Evolutionary conservation across 2,888 invertebrate genomes (phyloP).

Genomic region (Synanthedon formicaeformis): DNA sequence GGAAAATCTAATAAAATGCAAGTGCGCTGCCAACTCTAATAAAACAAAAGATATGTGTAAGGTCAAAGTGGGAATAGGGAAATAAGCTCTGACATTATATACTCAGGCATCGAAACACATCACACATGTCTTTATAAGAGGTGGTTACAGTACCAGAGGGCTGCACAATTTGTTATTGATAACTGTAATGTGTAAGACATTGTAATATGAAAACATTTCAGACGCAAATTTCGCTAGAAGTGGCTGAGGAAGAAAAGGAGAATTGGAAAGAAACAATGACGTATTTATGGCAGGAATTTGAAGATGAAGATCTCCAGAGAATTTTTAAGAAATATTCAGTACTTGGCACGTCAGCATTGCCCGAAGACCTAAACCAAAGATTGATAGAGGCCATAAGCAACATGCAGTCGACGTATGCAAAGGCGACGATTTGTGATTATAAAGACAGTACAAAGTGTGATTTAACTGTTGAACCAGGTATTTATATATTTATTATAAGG

Average conservation of each 20-base stretch:
- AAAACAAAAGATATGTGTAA: too few relatives aligned
- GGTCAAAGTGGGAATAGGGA: too few relatives aligned
- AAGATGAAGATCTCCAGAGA: slow-evolving; percentile 76
- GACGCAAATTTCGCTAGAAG: slow-evolving; percentile 27
- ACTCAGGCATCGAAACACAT: too few relatives aligned
- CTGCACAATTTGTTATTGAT: too few relatives aligned
- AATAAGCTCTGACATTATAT: too few relatives aligned
- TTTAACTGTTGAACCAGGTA: slow-evolving; percentile 80
- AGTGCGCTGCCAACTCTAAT: too few relatives aligned
- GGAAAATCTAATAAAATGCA: too few relatives aligned
- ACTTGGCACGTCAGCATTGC: slow-evolving; percentile 80
- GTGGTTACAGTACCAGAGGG: too few relatives aligned
- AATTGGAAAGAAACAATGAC: slow-evolving; percentile 75
- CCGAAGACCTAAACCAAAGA: slow-evolving; percentile 74
- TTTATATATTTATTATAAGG: neutral
- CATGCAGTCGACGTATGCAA: slow-evolving; percentile 83
- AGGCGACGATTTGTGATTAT: slow-evolving; percentile 80
- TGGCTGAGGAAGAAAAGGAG: slow-evolving; percentile 71
- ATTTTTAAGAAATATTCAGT: slow-evolving; percentile 80
- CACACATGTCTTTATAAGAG: too few relatives aligned
- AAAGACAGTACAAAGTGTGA: slow-evolving; percentile 75
- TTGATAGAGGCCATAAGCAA: slow-evolving; percentile 73
- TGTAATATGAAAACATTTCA: neutral
- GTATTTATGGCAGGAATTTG: slow-evolving; percentile 79
- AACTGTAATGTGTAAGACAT: too few relatives aligned